These are phyloP conservation scores for Metellina segmentata DNA, from an alignment of 2,888 invertebrate species.

Conservation along the genomic window DNA sequence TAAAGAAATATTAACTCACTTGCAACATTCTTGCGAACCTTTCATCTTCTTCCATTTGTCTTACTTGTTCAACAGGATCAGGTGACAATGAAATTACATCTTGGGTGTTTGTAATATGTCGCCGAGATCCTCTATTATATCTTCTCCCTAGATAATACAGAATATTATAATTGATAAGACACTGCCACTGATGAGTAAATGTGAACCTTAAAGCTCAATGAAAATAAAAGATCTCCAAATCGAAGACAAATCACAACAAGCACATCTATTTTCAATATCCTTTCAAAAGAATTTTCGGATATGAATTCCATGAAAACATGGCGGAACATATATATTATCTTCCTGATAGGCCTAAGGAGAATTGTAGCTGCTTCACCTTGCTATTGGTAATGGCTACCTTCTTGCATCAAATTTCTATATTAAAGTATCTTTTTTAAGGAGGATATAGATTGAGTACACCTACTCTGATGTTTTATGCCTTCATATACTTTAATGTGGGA, in stretches of 20 bases:
- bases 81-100: conserved; percentile 67
- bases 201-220: neutral
- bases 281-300: too few relatives aligned
- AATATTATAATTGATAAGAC: neutral
- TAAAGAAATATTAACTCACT: conserved; percentile 9
- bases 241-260: neutral
- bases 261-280: too few relatives aligned
- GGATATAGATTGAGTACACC: too few relatives aligned
- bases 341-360: too few relatives aligned
- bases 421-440: too few relatives aligned
- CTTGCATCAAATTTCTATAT: too few relatives aligned
- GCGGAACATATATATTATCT: too few relatives aligned
- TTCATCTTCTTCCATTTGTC: conserved; percentile 76
- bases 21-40: conserved; percentile 71
- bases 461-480: too few relatives aligned
- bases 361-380: too few relatives aligned
- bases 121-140: conserved; percentile 37
- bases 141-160: conserved; percentile 16
- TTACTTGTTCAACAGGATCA: conserved; percentile 75
- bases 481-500: too few relatives aligned
- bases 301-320: too few relatives aligned
- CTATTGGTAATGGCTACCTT: too few relatives aligned
- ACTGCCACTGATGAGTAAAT: neutral
- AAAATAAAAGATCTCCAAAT: neutral
- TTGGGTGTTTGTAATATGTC: neutral